Evolutionary conservation across 2,113 vertebrate genomes (phyloP).

Genomic region (Erinaceus europaeus): DNA sequence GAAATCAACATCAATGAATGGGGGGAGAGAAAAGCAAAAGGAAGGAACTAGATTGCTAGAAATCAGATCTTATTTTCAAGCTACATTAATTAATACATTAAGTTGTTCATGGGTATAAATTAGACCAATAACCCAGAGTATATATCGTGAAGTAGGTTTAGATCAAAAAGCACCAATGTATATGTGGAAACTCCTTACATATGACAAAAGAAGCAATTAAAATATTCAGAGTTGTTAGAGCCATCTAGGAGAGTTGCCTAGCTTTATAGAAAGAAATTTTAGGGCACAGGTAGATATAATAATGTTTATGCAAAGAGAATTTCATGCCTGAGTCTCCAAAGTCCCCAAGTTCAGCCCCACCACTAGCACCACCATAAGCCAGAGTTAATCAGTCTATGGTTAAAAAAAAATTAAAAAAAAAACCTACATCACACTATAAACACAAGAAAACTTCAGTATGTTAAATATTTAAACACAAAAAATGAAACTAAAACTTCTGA

Average conservation of each 20-base stretch:
- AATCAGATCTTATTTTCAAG: conserved; percentile 7
- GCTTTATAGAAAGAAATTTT: neutral
- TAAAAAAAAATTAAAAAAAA: neutral
- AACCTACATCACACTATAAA: neutral
- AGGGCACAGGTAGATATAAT: too few species aligned
- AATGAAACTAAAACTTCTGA: neutral
- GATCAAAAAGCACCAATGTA: neutral
- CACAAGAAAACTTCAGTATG: neutral
- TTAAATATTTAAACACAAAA: neutral
- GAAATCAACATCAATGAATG: too few species aligned
- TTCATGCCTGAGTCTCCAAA: too few species aligned
- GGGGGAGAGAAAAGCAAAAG: neutral
- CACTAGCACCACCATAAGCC: too few species aligned
- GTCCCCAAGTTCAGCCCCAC: too few species aligned
- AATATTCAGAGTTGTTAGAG: neutral
- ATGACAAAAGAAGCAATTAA: neutral
- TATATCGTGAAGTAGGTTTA: neutral
- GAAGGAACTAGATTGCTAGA: neutral
- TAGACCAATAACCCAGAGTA: neutral
- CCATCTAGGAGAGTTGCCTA: neutral
- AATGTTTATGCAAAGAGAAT: too few species aligned
- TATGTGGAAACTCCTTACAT: neutral
- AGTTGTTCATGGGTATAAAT: neutral
- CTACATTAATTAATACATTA: neutral
- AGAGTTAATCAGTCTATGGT: too few species aligned